Conservation (phyloP, 2,888 invertebrate species). For the Trilocha varians region DNA sequence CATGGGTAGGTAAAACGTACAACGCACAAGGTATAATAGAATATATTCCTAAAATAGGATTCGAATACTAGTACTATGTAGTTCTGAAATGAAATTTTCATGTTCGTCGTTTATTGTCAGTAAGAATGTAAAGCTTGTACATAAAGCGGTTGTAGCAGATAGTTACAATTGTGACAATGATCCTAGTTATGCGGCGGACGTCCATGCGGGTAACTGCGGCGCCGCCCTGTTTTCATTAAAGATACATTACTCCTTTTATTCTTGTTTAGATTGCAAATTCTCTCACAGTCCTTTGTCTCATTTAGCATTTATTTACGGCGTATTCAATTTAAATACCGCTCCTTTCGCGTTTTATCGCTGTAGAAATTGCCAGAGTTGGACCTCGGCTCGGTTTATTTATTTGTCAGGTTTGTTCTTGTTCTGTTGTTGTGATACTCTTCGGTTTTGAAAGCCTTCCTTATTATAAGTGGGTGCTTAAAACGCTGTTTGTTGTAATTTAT, state of each 20-base stretch:
- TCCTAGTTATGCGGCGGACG: constrained; percentile 5
- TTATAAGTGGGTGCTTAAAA: neutral
- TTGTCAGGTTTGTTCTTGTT: constrained; percentile 51
- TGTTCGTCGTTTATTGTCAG: neutral
- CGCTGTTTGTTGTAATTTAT: neutral
- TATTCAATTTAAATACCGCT: constrained; percentile 67
- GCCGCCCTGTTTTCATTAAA: constrained; percentile 51
- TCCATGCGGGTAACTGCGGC: constrained; percentile 14
- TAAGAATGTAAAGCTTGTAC: neutral
- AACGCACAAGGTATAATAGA: no score
- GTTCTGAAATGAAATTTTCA: neutral
- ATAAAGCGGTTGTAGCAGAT: neutral
- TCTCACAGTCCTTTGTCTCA: constrained; percentile 65
- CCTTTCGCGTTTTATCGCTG: constrained; percentile 59
- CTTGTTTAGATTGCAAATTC: constrained; percentile 60
- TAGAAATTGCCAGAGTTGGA: constrained; percentile 51
- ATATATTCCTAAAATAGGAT: no score
- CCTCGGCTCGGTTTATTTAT: constrained; percentile 53
- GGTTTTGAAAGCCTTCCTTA: constrained; percentile 12
- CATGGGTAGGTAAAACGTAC: no score
- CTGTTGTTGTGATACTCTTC: constrained; percentile 30
- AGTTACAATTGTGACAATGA: constrained; percentile 2
- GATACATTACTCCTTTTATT: constrained; percentile 62
- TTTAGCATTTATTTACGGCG: constrained; percentile 68
- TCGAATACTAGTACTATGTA: no score